phyloP scores from a whole-genome alignment of 2,113 vertebrate genomes.

The Odocoileus hemionus region DNA sequence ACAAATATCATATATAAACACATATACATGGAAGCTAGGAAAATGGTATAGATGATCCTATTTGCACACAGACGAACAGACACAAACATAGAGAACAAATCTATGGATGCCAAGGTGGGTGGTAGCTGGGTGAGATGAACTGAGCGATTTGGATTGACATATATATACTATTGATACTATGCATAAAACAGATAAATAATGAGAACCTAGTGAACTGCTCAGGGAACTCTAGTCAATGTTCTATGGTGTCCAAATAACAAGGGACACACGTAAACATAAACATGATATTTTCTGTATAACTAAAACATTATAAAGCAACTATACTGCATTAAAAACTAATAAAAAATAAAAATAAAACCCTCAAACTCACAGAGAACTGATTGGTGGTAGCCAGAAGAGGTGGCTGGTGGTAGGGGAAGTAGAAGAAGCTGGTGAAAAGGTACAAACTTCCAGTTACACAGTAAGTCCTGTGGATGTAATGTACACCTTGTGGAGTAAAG shows the following conservation, averaged over 20 bases:
- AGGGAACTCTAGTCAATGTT: background rate
- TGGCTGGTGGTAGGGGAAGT: background rate
- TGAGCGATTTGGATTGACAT: background rate
- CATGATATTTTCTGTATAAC: background rate
- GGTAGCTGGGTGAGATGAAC: background rate
- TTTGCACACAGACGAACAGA: background rate
- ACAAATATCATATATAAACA: background rate
- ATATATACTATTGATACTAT: background rate
- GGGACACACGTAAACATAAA: background rate
- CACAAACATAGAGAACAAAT: background rate
- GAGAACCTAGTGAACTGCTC: background rate
- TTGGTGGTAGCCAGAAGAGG: background rate
- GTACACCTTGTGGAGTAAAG: background rate
- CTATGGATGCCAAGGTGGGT: background rate
- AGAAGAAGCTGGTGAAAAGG: background rate
- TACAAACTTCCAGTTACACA: background rate
- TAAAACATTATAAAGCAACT: background rate
- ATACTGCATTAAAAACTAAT: background rate
- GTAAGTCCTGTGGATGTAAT: background rate
- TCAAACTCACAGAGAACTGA: background rate
- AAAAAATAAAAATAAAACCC: background rate
- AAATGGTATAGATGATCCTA: background rate
- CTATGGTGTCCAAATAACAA: background rate
- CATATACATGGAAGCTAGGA: background rate
- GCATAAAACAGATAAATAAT: background rate